Evolutionary conservation across 53 echinoderm and acorn worm genomes (phyloP), one percentile per base, ranked within the genome.

Genomic region (Crossaster papposus): DNA sequence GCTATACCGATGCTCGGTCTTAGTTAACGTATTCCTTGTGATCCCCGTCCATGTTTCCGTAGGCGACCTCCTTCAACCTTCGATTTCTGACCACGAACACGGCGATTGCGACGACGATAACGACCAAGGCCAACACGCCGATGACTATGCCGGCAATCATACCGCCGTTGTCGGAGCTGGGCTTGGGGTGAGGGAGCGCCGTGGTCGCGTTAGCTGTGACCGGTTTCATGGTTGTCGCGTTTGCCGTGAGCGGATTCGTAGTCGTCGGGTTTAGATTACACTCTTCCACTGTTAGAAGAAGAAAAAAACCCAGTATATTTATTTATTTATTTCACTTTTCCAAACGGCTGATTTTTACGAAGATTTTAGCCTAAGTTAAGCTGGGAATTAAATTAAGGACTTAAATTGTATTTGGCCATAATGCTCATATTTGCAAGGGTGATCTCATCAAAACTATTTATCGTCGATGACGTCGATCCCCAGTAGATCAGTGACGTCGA

Each of bases 1-100:
- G n/a, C 44, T 44, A 7, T 7, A 44, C 44, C 44, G 9, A 44
- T 9, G 44, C 44, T 44, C n/a, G n/a, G 44, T 7, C 9, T 9
- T 58, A 58, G 58, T 58, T 14, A 58, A 58, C 58, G 58, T 58
- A 58, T 14, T 58, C 58, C 22, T 58, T 58, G 58, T 58, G 62
- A 4, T 62, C 68, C 0, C 11, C 28, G 17, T 68, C 35, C 0
- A 84, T 72, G 30, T 84, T 71, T 15, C 84, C 84, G 68, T 84
- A 84, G 3, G 84, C 14, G 0, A 50, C 31, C 9, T 14, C 75
- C 78, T 78, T 78, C 36, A 26, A 1, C n/a, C 53, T 26, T 30
- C 72, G 24, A 51, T 55, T 73, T 58, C 75, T 74, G 23, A 86
- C 63, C 31, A 86, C 13, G 36, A 55, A 86, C 54, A 86, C 86